Evolutionary conservation across 2,113 vertebrate species (phyloP).

Genomic region (Petrocephalus microphthalmus): DNA sequence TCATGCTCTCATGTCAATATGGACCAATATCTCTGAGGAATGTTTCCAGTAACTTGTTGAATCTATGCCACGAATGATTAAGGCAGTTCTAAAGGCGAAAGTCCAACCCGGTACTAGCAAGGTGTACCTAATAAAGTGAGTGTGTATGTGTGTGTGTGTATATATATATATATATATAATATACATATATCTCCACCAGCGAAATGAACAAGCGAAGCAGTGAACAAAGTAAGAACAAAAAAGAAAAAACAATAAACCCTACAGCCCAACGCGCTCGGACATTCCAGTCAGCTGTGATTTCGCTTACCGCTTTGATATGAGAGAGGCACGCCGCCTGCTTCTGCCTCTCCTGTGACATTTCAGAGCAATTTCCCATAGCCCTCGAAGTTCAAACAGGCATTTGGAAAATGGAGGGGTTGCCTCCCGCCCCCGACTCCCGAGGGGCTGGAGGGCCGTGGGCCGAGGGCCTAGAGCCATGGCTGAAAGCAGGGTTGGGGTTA

Average conservation of each 20-base stretch:
- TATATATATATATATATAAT: too few species aligned
- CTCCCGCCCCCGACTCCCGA: constrained; percentile 20
- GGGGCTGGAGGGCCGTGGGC: too few species aligned
- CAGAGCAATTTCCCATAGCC: constrained; percentile 53
- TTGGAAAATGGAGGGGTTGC: constrained; percentile 40
- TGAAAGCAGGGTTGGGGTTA: not conserved
- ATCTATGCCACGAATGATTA: too few species aligned
- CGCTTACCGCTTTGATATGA: constrained; percentile 47
- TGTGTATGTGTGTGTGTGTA: too few species aligned
- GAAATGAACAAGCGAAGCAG: not conserved
- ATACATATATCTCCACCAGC: not conserved
- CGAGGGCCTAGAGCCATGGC: not conserved
- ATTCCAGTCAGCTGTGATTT: constrained; percentile 47
- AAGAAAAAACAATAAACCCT: not conserved
- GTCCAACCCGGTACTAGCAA: too few species aligned
- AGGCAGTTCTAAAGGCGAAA: too few species aligned
- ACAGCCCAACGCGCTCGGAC: constrained; percentile 30
- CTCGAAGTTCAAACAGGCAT: constrained; percentile 53
- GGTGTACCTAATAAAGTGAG: too few species aligned
- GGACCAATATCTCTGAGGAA: too few species aligned
- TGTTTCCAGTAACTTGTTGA: too few species aligned
- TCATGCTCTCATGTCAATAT: too few species aligned
- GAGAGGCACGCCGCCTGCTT: constrained; percentile 37
- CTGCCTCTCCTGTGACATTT: constrained; percentile 56
- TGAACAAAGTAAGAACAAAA: not conserved